Conservation (phyloP, 2,113 vertebrate genomes). For the Trochalopteron elliotii region DNA sequence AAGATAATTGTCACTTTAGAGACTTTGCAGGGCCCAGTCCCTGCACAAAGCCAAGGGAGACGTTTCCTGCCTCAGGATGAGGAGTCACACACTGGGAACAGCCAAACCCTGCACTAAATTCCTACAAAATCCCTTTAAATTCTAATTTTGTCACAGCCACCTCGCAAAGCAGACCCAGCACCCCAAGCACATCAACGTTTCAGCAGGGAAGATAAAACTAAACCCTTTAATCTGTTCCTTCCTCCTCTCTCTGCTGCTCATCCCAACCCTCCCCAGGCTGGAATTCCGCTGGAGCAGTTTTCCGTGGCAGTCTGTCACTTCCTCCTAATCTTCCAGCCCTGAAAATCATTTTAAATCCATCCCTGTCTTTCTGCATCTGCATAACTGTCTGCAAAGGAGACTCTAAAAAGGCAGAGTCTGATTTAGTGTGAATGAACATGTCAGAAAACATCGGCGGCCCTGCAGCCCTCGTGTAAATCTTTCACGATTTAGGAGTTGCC, state of each 20-base stretch:
- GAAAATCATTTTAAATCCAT: conserved; percentile 68
- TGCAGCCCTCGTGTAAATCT: conserved; percentile 53
- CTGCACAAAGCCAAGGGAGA: not conserved
- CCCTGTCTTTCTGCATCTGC: conserved; percentile 69
- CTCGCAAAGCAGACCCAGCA: not conserved
- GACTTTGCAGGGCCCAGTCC: not conserved
- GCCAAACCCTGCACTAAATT: not conserved
- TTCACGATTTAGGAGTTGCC: conserved; percentile 61
- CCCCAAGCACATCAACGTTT: not conserved
- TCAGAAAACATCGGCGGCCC: conserved; percentile 67
- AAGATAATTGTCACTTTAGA: not conserved
- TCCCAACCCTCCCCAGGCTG: not conserved
- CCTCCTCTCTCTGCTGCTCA: not conserved
- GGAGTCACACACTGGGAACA: not conserved
- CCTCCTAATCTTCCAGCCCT: conserved; percentile 56
- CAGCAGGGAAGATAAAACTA: conserved; percentile 1
- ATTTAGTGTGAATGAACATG: conserved; percentile 70
- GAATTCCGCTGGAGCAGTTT: not conserved
- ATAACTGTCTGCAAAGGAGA: conserved; percentile 47
- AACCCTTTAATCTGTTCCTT: conserved; percentile 13
- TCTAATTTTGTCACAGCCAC: not conserved
- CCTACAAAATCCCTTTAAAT: not conserved
- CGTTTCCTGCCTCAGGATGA: not conserved
- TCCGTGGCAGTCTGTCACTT: conserved; percentile 43
- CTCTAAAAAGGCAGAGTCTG: conserved; percentile 59